Base-by-base conservation (phyloP, 2,888 invertebrate genomes). In the Plutella xylostella region DNA sequence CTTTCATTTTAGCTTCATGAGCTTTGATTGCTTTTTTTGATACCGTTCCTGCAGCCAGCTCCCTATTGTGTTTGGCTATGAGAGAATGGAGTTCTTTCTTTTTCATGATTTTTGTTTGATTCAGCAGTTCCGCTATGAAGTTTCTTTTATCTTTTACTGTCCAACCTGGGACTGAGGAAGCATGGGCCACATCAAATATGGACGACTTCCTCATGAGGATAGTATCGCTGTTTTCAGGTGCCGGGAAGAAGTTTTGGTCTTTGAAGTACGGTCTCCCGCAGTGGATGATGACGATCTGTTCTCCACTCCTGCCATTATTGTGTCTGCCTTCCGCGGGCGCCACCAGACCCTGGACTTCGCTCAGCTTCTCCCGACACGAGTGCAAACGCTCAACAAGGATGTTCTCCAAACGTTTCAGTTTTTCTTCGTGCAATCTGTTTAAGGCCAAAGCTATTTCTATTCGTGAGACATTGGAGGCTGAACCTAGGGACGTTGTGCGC, bases 201-300 rank as follows among this genome's bases (percentile, higher is more conserved):
- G 68, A 65, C 11, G 60, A 61, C 49, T 68, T 66, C 3, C 52
- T 58, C 72, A 78, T 75, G 4, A 68, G 39, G 3, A 68, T 51
- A 5, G 87, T 86, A 55, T 92, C 91, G 4, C 76, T 69, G 64
- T 92, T 92, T 18, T 88, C 85, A 3, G 83, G 80, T 1, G 82
- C 67, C 0, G 79, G 66, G 52, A 85, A 87, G 18, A 82, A 78
- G 17, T 72, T 56, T 18, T 61, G 70, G 54, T 90, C 89, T 57
- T 90, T 91, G 53, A 92, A 92, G 59, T 89, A 92, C 1, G 91
- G 87, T 55, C 85, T 78, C 22, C 89, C 84, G 60, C 87, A 79
- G 42, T 58, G 61, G 1, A 69, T 60, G 31, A 73, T 72, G 20
- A 65, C 61, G 22, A 72, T 77, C 4, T 41, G 47, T 34, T 54